Conservation (phyloP, 2,113 vertebrate species). For the Corydoras sp. region DNA sequence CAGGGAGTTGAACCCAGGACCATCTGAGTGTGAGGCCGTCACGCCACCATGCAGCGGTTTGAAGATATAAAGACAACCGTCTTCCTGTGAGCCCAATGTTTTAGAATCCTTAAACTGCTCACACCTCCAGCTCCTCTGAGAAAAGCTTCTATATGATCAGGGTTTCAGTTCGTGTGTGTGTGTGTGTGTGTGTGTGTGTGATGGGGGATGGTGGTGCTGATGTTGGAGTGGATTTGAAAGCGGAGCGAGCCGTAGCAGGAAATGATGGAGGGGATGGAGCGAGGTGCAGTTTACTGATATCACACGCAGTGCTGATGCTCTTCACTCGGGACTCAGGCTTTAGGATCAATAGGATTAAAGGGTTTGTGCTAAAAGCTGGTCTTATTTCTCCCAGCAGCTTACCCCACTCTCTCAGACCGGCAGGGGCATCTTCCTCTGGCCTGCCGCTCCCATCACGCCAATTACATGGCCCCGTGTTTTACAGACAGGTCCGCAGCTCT, state of each 20-base stretch:
- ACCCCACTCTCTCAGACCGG: conserved; percentile 53
- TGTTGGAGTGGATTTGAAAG: conserved; percentile 22
- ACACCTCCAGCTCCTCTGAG: no score
- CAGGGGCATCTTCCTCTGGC: conserved; percentile 8
- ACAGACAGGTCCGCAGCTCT: no score
- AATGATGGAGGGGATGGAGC: conserved; percentile 23
- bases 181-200: conserved; percentile 1
- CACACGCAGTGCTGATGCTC: conserved; percentile 31
- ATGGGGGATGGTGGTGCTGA: neutral
- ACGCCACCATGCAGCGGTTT: no score
- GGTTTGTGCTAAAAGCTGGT: conserved; percentile 70
- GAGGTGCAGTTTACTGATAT: conserved; percentile 29
- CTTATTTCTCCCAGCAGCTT: conserved; percentile 66
- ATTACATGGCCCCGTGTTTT: neutral
- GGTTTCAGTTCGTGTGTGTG: conserved; percentile 1
- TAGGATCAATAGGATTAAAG: conserved; percentile 75
- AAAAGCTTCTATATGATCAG: no score
- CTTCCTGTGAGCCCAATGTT: no score
- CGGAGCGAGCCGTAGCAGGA: conserved; percentile 13
- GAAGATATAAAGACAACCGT: no score
- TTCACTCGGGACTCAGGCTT: conserved; percentile 58
- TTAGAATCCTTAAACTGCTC: no score
- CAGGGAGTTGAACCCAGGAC: no score
- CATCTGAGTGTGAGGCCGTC: no score
- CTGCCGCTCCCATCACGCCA: neutral